These are phyloP conservation scores for Hemicordylus capensis DNA, from an alignment of 2,113 vertebrate species.

Conservation along the genomic window DNA sequence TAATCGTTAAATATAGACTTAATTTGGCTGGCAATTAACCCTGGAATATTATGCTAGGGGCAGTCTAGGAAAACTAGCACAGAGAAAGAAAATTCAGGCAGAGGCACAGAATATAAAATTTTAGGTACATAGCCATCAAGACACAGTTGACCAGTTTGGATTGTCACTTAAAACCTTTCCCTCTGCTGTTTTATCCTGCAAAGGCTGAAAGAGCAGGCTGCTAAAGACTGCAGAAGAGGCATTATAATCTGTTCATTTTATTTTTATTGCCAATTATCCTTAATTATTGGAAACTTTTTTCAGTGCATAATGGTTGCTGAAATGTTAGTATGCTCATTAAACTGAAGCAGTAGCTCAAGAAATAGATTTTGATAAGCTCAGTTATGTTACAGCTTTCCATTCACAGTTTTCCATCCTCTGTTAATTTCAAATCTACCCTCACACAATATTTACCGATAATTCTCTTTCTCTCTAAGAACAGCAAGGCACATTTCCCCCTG, in stretches of 20 bases:
- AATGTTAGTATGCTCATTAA: conserved; percentile 73
- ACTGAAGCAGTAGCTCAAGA: conserved; percentile 59
- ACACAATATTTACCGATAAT: conserved; percentile 53
- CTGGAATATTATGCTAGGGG: conserved; percentile 38
- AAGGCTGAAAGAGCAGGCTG: conserved; percentile 46
- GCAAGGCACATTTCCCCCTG: conserved; percentile 29
- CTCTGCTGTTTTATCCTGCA: background rate
- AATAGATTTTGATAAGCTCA: conserved; percentile 62
- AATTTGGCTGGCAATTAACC: conserved; percentile 62
- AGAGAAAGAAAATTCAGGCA: conserved; percentile 39
- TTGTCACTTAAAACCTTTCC: conserved; percentile 44
- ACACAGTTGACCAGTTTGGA: conserved; percentile 54
- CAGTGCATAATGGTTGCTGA: conserved; percentile 60
- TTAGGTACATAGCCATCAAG: conserved; percentile 41
- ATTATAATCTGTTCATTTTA: conserved; percentile 73
- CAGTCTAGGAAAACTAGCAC: background rate
- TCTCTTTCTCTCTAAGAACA: conserved; percentile 42
- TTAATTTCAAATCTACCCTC: conserved; percentile 54
- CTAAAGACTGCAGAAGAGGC: conserved; percentile 42
- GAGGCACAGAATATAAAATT: conserved; percentile 26
- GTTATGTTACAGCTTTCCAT: conserved; percentile 50
- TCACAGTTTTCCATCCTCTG: conserved; percentile 50
- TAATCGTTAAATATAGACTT: conserved; percentile 64
- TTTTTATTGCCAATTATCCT: conserved; percentile 76
- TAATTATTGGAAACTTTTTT: conserved; percentile 77